phyloP scores from a whole-genome alignment of 2,113 vertebrate genomes.

The Ciconia boyciana region DNA sequence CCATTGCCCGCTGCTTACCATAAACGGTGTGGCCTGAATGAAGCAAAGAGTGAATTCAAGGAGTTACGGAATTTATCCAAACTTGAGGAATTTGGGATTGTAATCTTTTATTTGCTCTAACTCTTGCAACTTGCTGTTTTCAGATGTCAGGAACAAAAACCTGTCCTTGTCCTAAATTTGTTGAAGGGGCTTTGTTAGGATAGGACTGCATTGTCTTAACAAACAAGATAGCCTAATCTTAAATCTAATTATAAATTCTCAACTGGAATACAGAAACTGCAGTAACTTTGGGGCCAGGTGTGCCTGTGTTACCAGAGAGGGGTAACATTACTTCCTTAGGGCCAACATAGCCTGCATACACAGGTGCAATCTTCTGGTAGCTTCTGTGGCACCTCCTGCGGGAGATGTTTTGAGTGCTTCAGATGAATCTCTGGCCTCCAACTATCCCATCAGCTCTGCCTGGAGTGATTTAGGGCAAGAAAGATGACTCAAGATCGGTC shows the following conservation, averaged over 20 bases:
- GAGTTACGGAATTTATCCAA: not conserved
- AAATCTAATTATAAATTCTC: not conserved
- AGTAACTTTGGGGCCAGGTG: not conserved
- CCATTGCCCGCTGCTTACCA: not conserved
- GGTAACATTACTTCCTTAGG: not conserved
- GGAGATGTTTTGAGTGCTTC: not conserved
- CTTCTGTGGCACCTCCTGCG: not conserved
- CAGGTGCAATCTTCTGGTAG: not conserved
- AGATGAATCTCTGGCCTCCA: not conserved
- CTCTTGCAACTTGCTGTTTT: not conserved
- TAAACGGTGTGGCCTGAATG: not conserved
- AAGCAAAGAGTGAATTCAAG: not conserved
- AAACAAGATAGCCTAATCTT: not conserved
- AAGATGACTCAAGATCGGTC: not conserved
- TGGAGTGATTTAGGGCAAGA: not conserved
- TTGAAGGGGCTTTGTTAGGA: not conserved
- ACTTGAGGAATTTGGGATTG: accelerated
- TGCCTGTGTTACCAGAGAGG: not conserved
- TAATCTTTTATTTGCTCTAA: not conserved
- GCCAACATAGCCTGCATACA: not conserved
- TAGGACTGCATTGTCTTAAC: not conserved
- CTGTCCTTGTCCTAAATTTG: not conserved
- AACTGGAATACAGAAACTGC: not conserved
- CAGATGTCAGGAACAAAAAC: not conserved
- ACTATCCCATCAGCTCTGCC: not conserved